phyloP scores from a whole-genome alignment of 1,140 invertebrate species.

The Uloborus diversus region DNA sequence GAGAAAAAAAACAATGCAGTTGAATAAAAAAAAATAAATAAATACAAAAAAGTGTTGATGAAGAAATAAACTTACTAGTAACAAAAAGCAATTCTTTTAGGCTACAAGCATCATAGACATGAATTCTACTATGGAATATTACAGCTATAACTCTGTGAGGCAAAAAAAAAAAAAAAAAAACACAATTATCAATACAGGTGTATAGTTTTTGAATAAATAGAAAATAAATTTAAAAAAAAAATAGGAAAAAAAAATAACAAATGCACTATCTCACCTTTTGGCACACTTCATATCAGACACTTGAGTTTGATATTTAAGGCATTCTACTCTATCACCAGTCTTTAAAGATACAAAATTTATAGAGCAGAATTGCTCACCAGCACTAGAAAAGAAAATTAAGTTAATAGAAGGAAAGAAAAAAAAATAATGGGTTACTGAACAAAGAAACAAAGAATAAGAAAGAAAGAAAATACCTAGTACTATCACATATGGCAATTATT shows the following conservation, averaged over 20 bases:
- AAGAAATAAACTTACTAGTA: slow-evolving; percentile 73
- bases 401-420: slow-evolving; percentile 10
- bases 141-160: slow-evolving; percentile 76
- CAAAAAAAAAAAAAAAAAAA: slow-evolving; percentile 47
- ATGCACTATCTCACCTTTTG: slow-evolving; percentile 63
- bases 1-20: too few relatives aligned
- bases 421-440: background rate
- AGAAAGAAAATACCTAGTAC: slow-evolving; percentile 65
- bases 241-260: slow-evolving; percentile 69
- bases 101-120: slow-evolving; percentile 88
- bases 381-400: slow-evolving; percentile 67
- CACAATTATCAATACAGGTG: background rate
- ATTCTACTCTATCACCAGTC: slow-evolving; percentile 83
- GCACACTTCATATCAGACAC: slow-evolving; percentile 88
- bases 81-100: slow-evolving; percentile 86
- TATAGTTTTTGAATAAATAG: slow-evolving; percentile 19
- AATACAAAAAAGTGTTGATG: too few relatives aligned
- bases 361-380: slow-evolving; percentile 83
- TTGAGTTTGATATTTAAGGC: slow-evolving; percentile 90
- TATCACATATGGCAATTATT: slow-evolving; percentile 87
- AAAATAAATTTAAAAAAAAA: background rate
- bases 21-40: too few relatives aligned
- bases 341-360: slow-evolving; percentile 90
- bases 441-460: slow-evolving; percentile 11
- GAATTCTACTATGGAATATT: slow-evolving; percentile 87